Base-by-base conservation (phyloP, 2,797 vertebrate genomes). In the Agapornis canus region DNA sequence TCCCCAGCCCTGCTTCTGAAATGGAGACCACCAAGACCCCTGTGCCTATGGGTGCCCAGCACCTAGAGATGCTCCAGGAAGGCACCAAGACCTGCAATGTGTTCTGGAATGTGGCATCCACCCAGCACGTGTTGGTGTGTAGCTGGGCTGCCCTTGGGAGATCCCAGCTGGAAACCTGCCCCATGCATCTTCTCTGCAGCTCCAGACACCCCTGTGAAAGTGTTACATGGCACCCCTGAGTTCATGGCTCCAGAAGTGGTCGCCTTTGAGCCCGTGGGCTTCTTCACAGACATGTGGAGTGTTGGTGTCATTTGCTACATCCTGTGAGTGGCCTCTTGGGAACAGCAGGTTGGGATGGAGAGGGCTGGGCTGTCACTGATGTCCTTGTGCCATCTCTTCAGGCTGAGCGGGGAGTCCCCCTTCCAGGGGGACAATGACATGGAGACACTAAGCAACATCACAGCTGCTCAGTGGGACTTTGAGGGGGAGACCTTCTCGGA, bases 211-310 rank as follows among this genome's bases (percentile, higher is more conserved):
- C 98, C 98, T 0, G 90, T 99, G 91, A 98, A 98, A 95, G 99
- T 99, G 93, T 89, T 99, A 98, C 98, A 99, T 0, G 99, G 99
- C 80, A 99, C 99, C 20, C 98, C 99, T 0, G 99, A 99, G 90
- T 99, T 99, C 96, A 98, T 99, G 93, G 99, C 99, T 32, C 99
- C 99, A 11, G 99, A 99, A 91, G 99, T 99, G 85, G 98, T 99
- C 5, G 98, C 94, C 97, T 99, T 97, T 45, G 99, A 99, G 92
- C 97, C 98, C 0, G 98, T 99, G 89, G 71, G 66, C 75, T 93
- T 98, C 63, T 95, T 95, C 52, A 98, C 98, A 0, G 99, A 99
- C 92, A 98, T 99, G 98, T 99, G 99, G 99, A 99, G 99, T 10
- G 97, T 99, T 11, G 99, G 99, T 7, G 98, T 99, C 89, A 99